phyloP scores from a whole-genome alignment of 2,113 vertebrate genomes.

The Notiomystis cincta region DNA sequence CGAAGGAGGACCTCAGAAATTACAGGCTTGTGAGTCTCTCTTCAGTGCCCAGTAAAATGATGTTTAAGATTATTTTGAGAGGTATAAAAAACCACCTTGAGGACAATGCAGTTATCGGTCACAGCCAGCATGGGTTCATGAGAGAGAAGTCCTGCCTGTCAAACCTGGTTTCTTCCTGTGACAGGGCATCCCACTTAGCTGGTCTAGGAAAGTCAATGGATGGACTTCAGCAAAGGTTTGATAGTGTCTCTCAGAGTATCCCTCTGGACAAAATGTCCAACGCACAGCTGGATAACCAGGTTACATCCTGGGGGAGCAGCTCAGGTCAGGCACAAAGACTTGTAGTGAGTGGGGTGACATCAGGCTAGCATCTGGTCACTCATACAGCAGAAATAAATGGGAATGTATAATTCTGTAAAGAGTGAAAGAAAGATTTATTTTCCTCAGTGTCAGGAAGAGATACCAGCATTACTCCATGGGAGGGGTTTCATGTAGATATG shows the following conservation, averaged over 20 bases:
- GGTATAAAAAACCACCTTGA: background rate
- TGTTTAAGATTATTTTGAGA: background rate
- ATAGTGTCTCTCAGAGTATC: background rate
- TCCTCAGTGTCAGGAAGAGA: background rate
- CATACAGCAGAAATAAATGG: background rate
- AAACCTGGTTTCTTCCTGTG: background rate
- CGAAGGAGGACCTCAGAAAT: background rate
- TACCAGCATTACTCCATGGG: background rate
- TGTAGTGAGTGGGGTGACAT: background rate
- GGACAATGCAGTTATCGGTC: background rate
- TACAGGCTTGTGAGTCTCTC: background rate
- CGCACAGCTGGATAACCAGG: background rate
- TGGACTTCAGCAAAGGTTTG: background rate
- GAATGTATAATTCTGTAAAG: background rate
- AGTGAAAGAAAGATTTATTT: background rate
- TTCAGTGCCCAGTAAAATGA: background rate
- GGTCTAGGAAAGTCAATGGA: background rate
- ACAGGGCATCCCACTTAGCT: background rate
- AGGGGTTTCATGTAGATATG: background rate
- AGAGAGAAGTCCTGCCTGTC: rapidly evolving
- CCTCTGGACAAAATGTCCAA: background rate
- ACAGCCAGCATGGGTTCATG: rapidly evolving
- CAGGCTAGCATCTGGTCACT: background rate
- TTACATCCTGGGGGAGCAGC: background rate
- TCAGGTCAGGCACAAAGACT: background rate